These are phyloP conservation scores for Parauchenoglanis punctatus DNA, from an alignment of 2,797 vertebrate genomes.

Conservation along the genomic window DNA sequence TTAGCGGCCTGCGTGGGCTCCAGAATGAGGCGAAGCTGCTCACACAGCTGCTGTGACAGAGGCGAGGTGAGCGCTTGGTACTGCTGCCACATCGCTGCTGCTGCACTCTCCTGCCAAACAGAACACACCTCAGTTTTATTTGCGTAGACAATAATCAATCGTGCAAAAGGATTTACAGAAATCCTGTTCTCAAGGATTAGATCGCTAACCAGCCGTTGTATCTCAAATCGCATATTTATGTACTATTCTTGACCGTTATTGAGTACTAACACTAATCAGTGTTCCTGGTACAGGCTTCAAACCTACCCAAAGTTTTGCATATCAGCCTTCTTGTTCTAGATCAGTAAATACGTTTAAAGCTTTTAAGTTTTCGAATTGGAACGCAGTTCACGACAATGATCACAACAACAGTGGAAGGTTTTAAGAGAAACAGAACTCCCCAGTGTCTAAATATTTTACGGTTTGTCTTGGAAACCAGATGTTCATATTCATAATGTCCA, in stretches of 20 bases:
- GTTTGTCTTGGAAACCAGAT: no score
- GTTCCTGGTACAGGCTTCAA: no score
- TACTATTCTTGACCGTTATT: no score
- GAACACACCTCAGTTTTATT: no score
- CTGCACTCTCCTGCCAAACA: slow-evolving; percentile 80
- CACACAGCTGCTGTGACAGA: slow-evolving; percentile 95
- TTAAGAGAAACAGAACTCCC: not conserved
- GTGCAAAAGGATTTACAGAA: not conserved
- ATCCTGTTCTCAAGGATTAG: not conserved
- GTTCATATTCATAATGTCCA: not conserved
- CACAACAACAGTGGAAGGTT: not conserved
- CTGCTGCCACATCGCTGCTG: slow-evolving; percentile 90
- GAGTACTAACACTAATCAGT: no score
- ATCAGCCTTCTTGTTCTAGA: not conserved
- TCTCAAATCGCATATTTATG: no score
- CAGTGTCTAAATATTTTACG: not conserved
- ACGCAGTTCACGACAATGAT: not conserved
- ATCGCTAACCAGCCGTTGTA: not conserved
- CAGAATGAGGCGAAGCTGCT: slow-evolving; percentile 92
- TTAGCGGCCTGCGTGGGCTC: slow-evolving; percentile 95
- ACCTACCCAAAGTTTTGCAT: no score
- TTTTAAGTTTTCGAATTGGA: not conserved
- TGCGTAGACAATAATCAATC: not conserved
- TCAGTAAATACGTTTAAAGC: not conserved
- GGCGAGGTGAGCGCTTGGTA: slow-evolving; percentile 87